A percentile compares a stretch with the other conserved stretches of the same genome.
Conservation (phyloP, 2,888 invertebrate genomes). For the Sussaba pulchella region DNA sequence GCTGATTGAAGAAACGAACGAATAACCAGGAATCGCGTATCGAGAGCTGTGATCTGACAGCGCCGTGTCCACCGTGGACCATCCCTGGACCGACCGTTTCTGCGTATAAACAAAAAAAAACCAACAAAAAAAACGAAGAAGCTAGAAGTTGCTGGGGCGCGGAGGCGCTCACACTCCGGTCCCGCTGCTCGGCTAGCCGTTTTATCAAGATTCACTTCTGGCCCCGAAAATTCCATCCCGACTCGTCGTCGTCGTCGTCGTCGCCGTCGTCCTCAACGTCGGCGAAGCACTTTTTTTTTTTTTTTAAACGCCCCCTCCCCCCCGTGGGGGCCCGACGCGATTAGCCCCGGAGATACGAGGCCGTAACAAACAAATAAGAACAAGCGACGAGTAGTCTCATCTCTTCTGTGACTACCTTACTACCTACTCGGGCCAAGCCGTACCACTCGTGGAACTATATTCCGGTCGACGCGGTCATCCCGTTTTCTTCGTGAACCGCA, state of each 20-base stretch:
- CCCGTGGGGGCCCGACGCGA: slow-evolving; percentile 71
- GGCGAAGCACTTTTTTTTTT: slow-evolving; percentile 38
- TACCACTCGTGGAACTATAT: slow-evolving; percentile 27
- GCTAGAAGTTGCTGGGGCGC: slow-evolving; percentile 53
- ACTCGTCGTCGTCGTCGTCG: slow-evolving; percentile 68
- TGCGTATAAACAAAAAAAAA: slow-evolving; percentile 55
- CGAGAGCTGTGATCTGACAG: slow-evolving; percentile 70
- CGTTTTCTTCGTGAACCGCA: slow-evolving; percentile 35
- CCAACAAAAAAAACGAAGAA: slow-evolving; percentile 39
- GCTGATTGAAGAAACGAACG: slow-evolving; percentile 9
- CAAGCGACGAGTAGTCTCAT: slow-evolving; percentile 68
- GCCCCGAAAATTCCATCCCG: slow-evolving; percentile 79
- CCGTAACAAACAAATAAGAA: slow-evolving; percentile 81
- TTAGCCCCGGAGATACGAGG: slow-evolving; percentile 80
- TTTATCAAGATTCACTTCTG: slow-evolving; percentile 80
- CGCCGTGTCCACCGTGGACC: slow-evolving; percentile 66
- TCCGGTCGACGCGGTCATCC: slow-evolving; percentile 12
- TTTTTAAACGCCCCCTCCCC: slow-evolving; percentile 52
- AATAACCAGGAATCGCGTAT: slow-evolving; percentile 60
- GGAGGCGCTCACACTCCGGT: slow-evolving; percentile 20
- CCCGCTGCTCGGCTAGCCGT: slow-evolving; percentile 31
- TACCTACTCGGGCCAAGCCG: slow-evolving; percentile 19
- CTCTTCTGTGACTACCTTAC: slow-evolving; percentile 70
- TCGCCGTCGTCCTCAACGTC: slow-evolving; percentile 62
- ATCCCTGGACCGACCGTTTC: slow-evolving; percentile 71